These are phyloP conservation scores for Ridgeia piscesae DNA, from an alignment of 1,140 invertebrate genomes.

Conservation along the genomic window DNA sequence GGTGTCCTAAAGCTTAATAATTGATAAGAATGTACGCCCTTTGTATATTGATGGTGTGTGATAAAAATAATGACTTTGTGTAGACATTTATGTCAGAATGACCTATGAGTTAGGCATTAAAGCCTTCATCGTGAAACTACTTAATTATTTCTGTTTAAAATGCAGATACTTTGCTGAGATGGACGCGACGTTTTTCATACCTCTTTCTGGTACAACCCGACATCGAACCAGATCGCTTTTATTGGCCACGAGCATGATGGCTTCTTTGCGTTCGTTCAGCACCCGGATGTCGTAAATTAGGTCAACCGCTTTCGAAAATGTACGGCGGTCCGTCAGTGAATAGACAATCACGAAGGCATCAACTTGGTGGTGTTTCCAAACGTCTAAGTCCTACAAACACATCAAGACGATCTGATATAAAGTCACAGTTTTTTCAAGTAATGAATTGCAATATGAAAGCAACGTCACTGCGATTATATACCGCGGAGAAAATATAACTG, in stretches of 20 bases:
- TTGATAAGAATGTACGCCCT: too few species aligned
- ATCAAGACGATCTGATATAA: neutral
- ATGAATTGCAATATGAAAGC: neutral
- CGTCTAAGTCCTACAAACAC: neutral
- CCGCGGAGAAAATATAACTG: too few species aligned
- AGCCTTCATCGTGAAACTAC: too few species aligned
- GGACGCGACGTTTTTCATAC: neutral
- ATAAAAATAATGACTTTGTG: too few species aligned
- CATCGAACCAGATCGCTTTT: conserved; percentile 89
- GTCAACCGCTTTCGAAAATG: conserved; percentile 52
- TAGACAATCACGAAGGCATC: conserved; percentile 92
- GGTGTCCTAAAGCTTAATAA: too few species aligned
- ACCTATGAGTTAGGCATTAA: too few species aligned
- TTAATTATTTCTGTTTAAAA: neutral
- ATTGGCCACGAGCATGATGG: conserved; percentile 91
- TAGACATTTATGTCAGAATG: too few species aligned
- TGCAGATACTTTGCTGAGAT: neutral
- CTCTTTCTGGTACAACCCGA: conserved; percentile 50
- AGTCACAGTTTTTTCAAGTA: neutral
- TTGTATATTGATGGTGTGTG: too few species aligned
- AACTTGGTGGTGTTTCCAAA: conserved; percentile 53
- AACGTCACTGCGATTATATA: neutral
- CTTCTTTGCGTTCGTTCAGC: conserved; percentile 43
- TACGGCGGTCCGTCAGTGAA: conserved; percentile 79
- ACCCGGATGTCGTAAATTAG: conserved; percentile 42